phyloP scores from a whole-genome alignment of 2,888 invertebrate genomes.

The Cremastobaeus sp. region DNA sequence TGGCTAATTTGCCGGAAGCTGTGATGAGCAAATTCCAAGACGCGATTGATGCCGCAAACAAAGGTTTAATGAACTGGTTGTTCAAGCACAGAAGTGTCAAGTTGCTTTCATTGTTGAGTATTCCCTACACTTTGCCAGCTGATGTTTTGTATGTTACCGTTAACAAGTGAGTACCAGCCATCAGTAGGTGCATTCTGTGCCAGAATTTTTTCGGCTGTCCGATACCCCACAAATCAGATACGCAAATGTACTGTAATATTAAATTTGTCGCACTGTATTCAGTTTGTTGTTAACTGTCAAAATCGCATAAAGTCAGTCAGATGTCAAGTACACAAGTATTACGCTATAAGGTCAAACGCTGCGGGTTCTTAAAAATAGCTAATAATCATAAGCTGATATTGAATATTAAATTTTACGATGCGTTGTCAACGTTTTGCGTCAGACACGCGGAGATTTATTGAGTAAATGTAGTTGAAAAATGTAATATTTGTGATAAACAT shows the following conservation, averaged over 20 bases:
- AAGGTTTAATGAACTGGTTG: slow-evolving; percentile 93
- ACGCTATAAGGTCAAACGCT: slow-evolving; percentile 54
- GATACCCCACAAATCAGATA: too few relatives aligned
- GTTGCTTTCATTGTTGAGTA: slow-evolving; percentile 86
- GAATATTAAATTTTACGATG: slow-evolving; percentile 47
- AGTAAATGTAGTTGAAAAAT: slow-evolving; percentile 29
- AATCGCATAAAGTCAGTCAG: slow-evolving; percentile 6
- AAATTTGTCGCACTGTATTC: too few relatives aligned
- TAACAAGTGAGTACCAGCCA: slow-evolving; percentile 85
- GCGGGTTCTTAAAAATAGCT: slow-evolving; percentile 53
- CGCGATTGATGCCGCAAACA: slow-evolving; percentile 94
- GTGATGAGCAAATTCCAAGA: slow-evolving; percentile 94
- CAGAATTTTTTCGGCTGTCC: too few relatives aligned
- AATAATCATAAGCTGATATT: slow-evolving; percentile 58
- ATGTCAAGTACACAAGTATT: slow-evolving; percentile 53
- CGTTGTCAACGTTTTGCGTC: slow-evolving; percentile 56
- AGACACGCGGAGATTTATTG: slow-evolving; percentile 38
- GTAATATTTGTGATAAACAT: slow-evolving; percentile 28
- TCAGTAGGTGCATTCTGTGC: too few relatives aligned
- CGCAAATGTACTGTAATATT: too few relatives aligned
- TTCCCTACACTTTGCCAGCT: slow-evolving; percentile 92
- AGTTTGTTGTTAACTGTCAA: too few relatives aligned
- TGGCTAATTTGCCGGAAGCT: slow-evolving; percentile 92
- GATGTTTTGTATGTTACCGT: slow-evolving; percentile 92
- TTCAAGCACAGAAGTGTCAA: slow-evolving; percentile 91